Evolutionary conservation across 1,140 invertebrate species (phyloP).

Genomic region (Conus betulinus): DNA sequence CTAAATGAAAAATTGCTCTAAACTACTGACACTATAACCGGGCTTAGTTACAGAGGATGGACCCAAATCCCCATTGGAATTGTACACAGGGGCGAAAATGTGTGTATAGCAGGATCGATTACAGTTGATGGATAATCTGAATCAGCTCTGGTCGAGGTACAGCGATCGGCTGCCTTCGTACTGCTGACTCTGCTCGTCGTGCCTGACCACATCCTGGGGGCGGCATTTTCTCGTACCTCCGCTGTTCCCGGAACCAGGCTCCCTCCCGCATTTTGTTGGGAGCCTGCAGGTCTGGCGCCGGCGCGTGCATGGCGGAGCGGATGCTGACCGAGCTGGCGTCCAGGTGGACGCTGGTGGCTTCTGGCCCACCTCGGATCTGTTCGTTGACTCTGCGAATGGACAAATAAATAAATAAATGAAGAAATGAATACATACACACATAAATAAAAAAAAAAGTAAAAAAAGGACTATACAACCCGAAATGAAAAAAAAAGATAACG

Average conservation of each 20-base stretch:
- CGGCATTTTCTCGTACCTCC: conserved; percentile 34
- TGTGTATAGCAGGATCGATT: too few species aligned
- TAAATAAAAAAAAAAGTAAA: too few species aligned
- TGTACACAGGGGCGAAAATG: too few species aligned
- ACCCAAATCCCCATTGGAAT: too few species aligned
- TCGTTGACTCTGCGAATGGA: conserved; percentile 27
- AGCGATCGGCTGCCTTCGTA: conserved; percentile 20
- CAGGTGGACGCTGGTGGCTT: conserved; percentile 11
- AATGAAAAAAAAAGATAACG: too few species aligned
- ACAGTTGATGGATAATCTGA: too few species aligned
- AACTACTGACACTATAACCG: too few species aligned
- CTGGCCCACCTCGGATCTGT: conserved; percentile 40
- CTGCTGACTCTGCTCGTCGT: background rate
- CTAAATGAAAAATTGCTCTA: too few species aligned
- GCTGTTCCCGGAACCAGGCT: conserved; percentile 32
- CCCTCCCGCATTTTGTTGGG: conserved; percentile 37
- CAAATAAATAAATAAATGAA: too few species aligned
- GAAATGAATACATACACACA: too few species aligned
- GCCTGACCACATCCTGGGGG: conserved; percentile 27
- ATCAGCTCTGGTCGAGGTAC: background rate
- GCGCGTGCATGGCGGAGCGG: conserved; percentile 33
- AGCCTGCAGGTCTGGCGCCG: conserved; percentile 24
- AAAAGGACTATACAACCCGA: too few species aligned
- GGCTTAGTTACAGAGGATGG: too few species aligned
- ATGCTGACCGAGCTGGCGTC: conserved; percentile 36